phyloP scores from a whole-genome alignment of 1,140 invertebrate species.

The Micrasema longulum region DNA sequence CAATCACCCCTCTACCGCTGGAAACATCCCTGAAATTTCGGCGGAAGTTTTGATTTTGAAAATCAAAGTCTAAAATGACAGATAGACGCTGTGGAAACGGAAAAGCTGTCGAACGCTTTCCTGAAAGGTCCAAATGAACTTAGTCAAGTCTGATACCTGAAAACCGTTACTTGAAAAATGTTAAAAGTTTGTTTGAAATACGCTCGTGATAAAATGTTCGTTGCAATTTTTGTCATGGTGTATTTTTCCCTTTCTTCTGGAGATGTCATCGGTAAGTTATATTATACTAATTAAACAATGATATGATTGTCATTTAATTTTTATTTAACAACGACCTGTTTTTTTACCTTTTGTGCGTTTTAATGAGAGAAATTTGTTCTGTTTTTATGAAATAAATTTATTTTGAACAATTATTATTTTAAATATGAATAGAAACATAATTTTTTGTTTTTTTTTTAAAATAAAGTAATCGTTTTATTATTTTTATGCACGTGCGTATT shows the following conservation, averaged over 20 bases:
- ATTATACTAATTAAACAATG: no score
- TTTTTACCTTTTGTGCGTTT: no score
- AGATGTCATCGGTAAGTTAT: slow-evolving; percentile 41
- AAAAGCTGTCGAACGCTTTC: slow-evolving; percentile 21
- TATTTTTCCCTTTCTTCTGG: slow-evolving; percentile 32
- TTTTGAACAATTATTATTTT: no score
- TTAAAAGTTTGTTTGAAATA: slow-evolving; percentile 39
- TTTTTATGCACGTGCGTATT: no score
- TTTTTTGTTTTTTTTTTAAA: no score
- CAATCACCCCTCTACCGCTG: not conserved
- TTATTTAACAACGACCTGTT: no score
- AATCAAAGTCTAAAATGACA: slow-evolving; percentile 34
- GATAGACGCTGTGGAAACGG: slow-evolving; percentile 20
- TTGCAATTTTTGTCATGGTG: slow-evolving; percentile 40
- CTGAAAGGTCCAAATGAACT: slow-evolving; percentile 28
- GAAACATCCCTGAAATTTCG: not conserved
- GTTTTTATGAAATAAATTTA: no score
- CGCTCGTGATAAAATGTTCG: slow-evolving; percentile 21
- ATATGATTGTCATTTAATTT: no score
- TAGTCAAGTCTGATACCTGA: not conserved
- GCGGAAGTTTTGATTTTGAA: slow-evolving; percentile 30
- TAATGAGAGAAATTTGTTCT: no score
- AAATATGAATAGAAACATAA: no score
- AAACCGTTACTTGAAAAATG: slow-evolving; percentile 17
- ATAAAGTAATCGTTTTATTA: no score